phyloP scores from a whole-genome alignment of 1,140 invertebrate species.

The Drosophila murphyi region DNA sequence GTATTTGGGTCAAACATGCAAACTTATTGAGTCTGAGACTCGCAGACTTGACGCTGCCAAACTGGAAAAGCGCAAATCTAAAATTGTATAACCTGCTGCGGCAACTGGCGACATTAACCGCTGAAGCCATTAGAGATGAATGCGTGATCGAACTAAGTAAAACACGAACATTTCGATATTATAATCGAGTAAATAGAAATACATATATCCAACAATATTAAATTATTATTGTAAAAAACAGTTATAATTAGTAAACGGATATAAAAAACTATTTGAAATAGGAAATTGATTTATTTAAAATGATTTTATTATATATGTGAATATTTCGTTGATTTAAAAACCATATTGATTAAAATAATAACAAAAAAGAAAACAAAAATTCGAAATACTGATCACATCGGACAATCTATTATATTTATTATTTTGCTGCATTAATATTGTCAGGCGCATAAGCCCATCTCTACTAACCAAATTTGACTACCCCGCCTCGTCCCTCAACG shows the following conservation, averaged over 20 bases:
- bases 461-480: slow-evolving; percentile 2
- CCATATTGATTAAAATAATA: too few relatives aligned
- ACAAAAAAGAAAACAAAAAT: too few relatives aligned
- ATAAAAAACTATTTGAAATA: too few relatives aligned
- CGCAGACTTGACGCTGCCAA: slow-evolving; percentile 47
- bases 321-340: too few relatives aligned
- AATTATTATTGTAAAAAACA: too few relatives aligned
- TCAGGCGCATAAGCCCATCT: slow-evolving; percentile 2
- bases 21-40: slow-evolving; percentile 67
- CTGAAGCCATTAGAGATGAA: slow-evolving; percentile 17
- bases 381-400: too few relatives aligned
- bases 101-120: slow-evolving; percentile 23
- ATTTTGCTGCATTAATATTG: neutral
- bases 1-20: slow-evolving; percentile 83
- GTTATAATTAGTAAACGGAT: too few relatives aligned
- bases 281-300: too few relatives aligned
- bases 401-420: neutral
- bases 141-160: neutral
- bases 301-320: too few relatives aligned
- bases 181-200: slow-evolving; percentile 15
- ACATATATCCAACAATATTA: neutral
- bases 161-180: slow-evolving; percentile 15
- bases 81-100: slow-evolving; percentile 81
- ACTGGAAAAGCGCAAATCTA: slow-evolving; percentile 58
- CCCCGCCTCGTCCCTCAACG: slow-evolving; percentile 1